Evolutionary conservation across 2,888 invertebrate species (phyloP).

Genomic region (Drosophila macrothrix): DNA sequence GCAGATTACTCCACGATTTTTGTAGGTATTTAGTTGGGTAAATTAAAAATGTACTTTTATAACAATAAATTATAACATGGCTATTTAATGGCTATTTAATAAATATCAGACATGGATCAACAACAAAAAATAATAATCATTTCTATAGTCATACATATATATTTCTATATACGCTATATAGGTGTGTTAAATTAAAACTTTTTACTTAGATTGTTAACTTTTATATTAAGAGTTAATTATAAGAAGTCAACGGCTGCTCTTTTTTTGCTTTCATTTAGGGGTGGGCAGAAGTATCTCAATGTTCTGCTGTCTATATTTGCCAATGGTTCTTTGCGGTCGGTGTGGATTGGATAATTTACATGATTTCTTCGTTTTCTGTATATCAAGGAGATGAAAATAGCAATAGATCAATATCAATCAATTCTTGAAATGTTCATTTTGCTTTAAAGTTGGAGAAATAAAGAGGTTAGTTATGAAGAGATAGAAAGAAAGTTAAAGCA

Average conservation of each 20-base stretch:
- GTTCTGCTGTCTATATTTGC: slow-evolving; percentile 52
- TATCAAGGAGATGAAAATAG: slow-evolving; percentile 71
- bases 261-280: slow-evolving; percentile 37
- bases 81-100: slow-evolving; percentile 67
- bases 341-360: slow-evolving; percentile 62
- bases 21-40: slow-evolving; percentile 6
- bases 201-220: slow-evolving; percentile 37
- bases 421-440: slow-evolving; percentile 32
- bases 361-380: slow-evolving; percentile 67
- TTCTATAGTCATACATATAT: slow-evolving; percentile 42
- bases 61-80: slow-evolving; percentile 73
- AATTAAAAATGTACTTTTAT: slow-evolving; percentile 46
- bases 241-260: slow-evolving; percentile 52
- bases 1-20: slow-evolving; percentile 9
- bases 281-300: slow-evolving; percentile 51
- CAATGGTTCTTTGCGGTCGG: slow-evolving; percentile 59
- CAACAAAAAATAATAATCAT: slow-evolving; percentile 63
- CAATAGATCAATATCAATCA: slow-evolving; percentile 74
- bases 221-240: slow-evolving; percentile 37
- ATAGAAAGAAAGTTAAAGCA: background rate
- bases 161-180: slow-evolving; percentile 23
- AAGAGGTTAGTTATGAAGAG: slow-evolving; percentile 33
- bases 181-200: slow-evolving; percentile 43
- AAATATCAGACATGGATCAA: slow-evolving; percentile 79
- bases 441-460: slow-evolving; percentile 21